These are phyloP conservation scores for Muschampia plurimacula DNA, from an alignment of 2,888 invertebrate genomes.

Conservation along the genomic window DNA sequence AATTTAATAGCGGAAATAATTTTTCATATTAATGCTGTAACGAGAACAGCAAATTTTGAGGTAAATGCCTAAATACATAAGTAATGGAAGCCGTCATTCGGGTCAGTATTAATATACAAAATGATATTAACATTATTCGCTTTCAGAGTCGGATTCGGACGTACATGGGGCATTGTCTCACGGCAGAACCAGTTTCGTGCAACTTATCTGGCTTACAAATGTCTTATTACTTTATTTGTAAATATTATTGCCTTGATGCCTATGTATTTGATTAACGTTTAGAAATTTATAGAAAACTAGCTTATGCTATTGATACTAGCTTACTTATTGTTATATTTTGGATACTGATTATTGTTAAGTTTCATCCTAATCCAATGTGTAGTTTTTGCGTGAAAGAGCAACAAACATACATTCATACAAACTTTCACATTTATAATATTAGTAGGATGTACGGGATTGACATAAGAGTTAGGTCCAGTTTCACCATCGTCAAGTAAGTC, in stretches of 20 bases:
- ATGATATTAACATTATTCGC: slow-evolving; percentile 42
- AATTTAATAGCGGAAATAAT: slow-evolving; percentile 31
- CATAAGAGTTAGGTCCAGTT: too few relatives aligned
- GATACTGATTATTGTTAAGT: too few relatives aligned
- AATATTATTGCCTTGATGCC: too few relatives aligned
- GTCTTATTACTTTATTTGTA: slow-evolving; percentile 69
- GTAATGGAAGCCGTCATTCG: slow-evolving; percentile 24
- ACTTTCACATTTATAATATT: too few relatives aligned
- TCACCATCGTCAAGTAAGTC: too few relatives aligned
- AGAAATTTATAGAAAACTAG: too few relatives aligned
- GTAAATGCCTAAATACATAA: slow-evolving; percentile 23
- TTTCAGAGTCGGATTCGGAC: slow-evolving; percentile 55
- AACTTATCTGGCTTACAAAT: slow-evolving; percentile 62
- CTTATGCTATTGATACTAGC: too few relatives aligned
- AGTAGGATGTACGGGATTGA: too few relatives aligned
- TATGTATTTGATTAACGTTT: background rate
- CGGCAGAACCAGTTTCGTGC: slow-evolving; percentile 68
- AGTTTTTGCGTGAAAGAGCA: too few relatives aligned
- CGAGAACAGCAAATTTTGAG: slow-evolving; percentile 28
- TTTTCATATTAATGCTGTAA: slow-evolving; percentile 29
- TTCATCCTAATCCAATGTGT: too few relatives aligned
- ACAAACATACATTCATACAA: too few relatives aligned
- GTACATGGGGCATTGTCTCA: slow-evolving; percentile 63
- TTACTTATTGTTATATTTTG: too few relatives aligned
- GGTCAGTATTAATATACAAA: slow-evolving; percentile 41